Evolutionary conservation across 1,140 invertebrate species (phyloP), one percentile per base, ranked within the genome.

Genomic region (Doryteuthis pealeii): DNA sequence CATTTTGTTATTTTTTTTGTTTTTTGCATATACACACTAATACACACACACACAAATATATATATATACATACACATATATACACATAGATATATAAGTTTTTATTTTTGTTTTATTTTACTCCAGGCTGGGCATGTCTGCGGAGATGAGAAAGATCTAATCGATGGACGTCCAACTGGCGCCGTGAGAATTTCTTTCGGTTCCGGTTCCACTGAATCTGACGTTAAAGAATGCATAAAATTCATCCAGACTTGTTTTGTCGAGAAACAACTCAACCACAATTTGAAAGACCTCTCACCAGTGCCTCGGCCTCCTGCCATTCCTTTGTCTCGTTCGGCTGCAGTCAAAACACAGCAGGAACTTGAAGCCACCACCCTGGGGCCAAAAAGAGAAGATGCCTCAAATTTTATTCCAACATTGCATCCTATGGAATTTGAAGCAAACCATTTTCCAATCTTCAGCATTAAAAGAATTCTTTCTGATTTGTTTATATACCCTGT

Each of bases 101-200:
- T 4, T 15, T 30, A 62, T n/a, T 43, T n/a, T 26, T n/a, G 3
- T 73, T 40, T 66, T 18, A 70, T 54, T 81, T 71, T 76, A 76
- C 87, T 89, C 72, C 80, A 93, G 92, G 91, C 92, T 45, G 96
- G 96, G 10, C 97, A 98, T 86, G 91, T 94, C 43, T 99, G 97
- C 89, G 96, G 96, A 0, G 96, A 98, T 86, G 91, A 93, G 74
- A 90, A 91, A 72, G 97, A 99, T 89, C 87, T 98, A 33, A 90
- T 98, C n/a, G 90, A 96, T 87, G 95, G 94, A 1, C 89, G 89
- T 80, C 96, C 97, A 4, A 97, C 96, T 1, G 97, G 97, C 54
- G 95, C 96, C 15, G 91, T 99, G 4, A 90, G 97, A 80, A 90
- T 96, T 8, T 98, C 96, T 1, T 96, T 98, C 87, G 96, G 96